These are phyloP conservation scores for Axea sp. DNA, from an alignment of 2,888 invertebrate species.

Conservation along the genomic window DNA sequence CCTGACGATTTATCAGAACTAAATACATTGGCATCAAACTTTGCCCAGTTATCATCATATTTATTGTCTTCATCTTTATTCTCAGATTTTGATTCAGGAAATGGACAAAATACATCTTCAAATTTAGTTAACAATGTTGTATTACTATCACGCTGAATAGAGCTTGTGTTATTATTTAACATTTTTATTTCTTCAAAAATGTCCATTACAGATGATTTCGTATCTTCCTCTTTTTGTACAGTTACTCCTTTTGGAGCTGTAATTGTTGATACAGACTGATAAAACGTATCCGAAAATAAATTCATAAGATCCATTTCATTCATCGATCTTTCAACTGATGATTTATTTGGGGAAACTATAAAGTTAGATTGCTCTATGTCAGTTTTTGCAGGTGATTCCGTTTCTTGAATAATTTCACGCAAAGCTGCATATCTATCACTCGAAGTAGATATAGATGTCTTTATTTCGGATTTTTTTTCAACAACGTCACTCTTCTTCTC, in stretches of 20 bases:
- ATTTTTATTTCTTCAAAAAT: constrained; percentile 77
- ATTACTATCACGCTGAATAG: constrained; percentile 49
- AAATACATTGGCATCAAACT: constrained; percentile 75
- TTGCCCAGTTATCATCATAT: constrained; percentile 77
- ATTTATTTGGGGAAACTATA: constrained; percentile 55
- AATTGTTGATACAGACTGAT: constrained; percentile 55
- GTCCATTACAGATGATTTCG: constrained; percentile 70
- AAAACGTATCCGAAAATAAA: constrained; percentile 71
- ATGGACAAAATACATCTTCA: constrained; percentile 74
- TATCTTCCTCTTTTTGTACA: constrained; percentile 67
- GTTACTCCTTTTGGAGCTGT: constrained; percentile 66
- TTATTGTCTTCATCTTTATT: constrained; percentile 69
- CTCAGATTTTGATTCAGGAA: constrained; percentile 66
- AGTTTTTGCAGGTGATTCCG: constrained; percentile 63
- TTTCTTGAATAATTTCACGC: constrained; percentile 84
- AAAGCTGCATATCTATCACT: constrained; percentile 90
- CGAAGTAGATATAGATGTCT: constrained; percentile 80
- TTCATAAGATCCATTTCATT: constrained; percentile 74
- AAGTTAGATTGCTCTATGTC: constrained; percentile 55
- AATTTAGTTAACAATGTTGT: constrained; percentile 66
- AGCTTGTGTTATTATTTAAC: constrained; percentile 69
- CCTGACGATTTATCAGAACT: constrained; percentile 73
- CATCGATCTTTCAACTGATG: constrained; percentile 52
- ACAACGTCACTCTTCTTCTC: constrained; percentile 59
- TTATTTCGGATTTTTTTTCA: constrained; percentile 78